These are phyloP conservation scores for Cryptoprocta ferox DNA, from an alignment of 2,797 vertebrate species.

Conservation along the genomic window DNA sequence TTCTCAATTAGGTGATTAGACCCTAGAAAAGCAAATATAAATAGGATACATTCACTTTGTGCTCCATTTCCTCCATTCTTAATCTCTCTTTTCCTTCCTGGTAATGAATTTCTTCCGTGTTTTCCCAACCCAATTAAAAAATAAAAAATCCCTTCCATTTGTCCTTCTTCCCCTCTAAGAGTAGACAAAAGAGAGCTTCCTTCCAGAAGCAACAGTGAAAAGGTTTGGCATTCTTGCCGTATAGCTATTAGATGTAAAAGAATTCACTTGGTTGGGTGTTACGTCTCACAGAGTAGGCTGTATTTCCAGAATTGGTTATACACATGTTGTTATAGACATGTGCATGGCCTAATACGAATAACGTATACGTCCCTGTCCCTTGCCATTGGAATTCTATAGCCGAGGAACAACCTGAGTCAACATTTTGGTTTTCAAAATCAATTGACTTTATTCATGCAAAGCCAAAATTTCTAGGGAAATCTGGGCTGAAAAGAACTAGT, in stretches of 20 bases:
- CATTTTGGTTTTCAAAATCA: conserved; percentile 27
- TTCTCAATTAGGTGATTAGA: neutral
- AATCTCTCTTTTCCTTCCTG: neutral
- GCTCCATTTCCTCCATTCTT: neutral
- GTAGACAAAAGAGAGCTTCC: neutral
- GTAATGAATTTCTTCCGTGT: neutral
- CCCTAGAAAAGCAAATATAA: neutral
- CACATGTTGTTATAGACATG: rapidly evolving
- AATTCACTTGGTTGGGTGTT: neutral
- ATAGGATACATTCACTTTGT: neutral
- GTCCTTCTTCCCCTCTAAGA: neutral
- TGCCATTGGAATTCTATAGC: neutral
- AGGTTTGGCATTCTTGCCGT: neutral
- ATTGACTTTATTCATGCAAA: neutral
- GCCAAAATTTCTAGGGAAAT: neutral
- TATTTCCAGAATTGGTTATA: neutral
- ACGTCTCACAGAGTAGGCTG: neutral
- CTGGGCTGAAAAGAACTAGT: neutral
- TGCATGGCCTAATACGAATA: neutral
- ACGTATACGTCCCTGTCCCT: neutral
- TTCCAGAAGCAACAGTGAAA: neutral
- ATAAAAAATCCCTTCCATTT: neutral
- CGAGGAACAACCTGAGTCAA: neutral
- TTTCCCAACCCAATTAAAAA: neutral
- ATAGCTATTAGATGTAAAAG: neutral